Conservation (phyloP, 2,113 vertebrate genomes). For the Macrotis lagotis region DNA sequence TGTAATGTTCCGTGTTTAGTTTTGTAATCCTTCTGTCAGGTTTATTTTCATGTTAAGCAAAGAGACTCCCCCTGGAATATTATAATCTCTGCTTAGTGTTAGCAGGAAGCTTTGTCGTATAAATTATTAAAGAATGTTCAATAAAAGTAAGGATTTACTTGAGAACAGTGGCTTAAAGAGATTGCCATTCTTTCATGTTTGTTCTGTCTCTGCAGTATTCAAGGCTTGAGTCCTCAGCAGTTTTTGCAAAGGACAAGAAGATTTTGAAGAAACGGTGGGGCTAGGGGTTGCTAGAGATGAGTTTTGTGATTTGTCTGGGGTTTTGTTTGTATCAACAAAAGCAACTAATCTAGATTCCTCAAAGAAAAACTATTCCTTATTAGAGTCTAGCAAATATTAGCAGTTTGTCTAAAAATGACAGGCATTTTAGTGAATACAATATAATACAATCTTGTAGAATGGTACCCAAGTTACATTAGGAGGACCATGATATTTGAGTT, state of each 20-base stretch:
- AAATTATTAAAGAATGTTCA: constrained; percentile 73
- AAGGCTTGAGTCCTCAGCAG: not conserved
- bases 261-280: not conserved
- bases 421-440: not conserved
- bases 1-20: constrained; percentile 86
- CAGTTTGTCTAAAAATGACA: not conserved
- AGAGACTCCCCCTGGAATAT: constrained; percentile 85
- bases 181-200: constrained; percentile 24
- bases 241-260: not conserved
- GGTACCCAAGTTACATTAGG: not conserved
- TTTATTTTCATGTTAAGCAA: constrained; percentile 86
- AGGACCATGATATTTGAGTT: too few species aligned
- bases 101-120: constrained; percentile 67
- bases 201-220: not conserved
- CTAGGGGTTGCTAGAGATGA: not conserved
- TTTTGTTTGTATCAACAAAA: not conserved
- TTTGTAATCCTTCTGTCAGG: constrained; percentile 87
- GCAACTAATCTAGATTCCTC: not conserved
- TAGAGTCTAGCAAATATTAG: not conserved
- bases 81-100: constrained; percentile 83
- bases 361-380: not conserved
- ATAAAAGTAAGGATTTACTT: constrained; percentile 55
- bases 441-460: not conserved
- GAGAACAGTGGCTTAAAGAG: constrained; percentile 54
- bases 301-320: not conserved